These are phyloP conservation scores for Speoplatyrhinus poulsoni DNA, from an alignment of 2,113 vertebrate genomes.

Conservation along the genomic window DNA sequence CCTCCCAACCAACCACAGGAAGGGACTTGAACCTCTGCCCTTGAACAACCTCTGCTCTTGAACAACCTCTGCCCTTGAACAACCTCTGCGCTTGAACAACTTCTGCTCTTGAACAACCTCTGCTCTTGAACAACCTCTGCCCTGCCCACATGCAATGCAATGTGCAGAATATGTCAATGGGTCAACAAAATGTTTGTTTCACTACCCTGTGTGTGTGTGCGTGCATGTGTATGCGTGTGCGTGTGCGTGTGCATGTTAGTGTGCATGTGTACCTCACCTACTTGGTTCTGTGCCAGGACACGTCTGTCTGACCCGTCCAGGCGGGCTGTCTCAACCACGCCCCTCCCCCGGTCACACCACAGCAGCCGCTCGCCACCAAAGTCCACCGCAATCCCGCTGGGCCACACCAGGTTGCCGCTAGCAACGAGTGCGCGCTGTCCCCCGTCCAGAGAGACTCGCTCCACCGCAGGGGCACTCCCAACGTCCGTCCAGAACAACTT, in stretches of 20 bases:
- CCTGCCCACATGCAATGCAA: too few relatives aligned
- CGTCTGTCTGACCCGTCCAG: constrained; percentile 87
- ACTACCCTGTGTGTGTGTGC: not conserved
- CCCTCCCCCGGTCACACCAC: constrained; percentile 85
- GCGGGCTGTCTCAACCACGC: constrained; percentile 80
- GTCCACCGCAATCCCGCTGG: constrained; percentile 87
- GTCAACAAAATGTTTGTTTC: too few relatives aligned
- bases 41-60: too few relatives aligned
- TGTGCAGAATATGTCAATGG: too few relatives aligned
- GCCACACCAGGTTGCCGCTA: constrained; percentile 76
- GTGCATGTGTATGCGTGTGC: not conserved
- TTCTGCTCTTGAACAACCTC: too few relatives aligned
- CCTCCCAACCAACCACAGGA: too few relatives aligned
- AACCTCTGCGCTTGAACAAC: too few relatives aligned
- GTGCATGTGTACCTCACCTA: constrained; percentile 88
- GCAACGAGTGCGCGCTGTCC: constrained; percentile 72
- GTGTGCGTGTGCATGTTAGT: constrained; percentile 3
- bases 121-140: too few relatives aligned
- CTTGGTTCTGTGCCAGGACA: constrained; percentile 86
- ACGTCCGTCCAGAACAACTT: constrained; percentile 91
- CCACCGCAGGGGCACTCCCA: constrained; percentile 80
- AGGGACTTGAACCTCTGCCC: too few relatives aligned
- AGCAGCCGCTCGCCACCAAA: constrained; percentile 81
- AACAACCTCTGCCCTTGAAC: too few relatives aligned
- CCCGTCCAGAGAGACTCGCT: constrained; percentile 84